Conservation (phyloP, 2,888 invertebrate species). For the Cybosia mesomella region DNA sequence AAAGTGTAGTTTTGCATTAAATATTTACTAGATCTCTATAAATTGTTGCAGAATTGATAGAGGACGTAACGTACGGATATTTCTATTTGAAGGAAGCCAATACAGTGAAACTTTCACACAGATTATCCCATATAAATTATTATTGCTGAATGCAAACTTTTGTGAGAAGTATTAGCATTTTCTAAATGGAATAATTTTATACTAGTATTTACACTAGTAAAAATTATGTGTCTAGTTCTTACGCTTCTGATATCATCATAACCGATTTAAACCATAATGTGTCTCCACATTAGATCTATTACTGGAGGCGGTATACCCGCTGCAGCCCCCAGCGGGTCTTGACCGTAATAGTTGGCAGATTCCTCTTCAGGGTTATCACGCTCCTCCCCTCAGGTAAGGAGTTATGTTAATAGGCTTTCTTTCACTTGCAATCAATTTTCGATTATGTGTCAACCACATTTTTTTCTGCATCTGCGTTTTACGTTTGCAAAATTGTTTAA, state of each 20-base stretch:
- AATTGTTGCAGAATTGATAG: constrained; percentile 4
- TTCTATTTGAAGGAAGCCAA: background rate
- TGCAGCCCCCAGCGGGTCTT: no score
- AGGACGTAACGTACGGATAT: background rate
- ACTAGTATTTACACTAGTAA: background rate
- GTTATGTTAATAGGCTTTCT: no score
- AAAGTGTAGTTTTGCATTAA: constrained; percentile 12
- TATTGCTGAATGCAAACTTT: background rate
- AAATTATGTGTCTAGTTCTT: background rate
- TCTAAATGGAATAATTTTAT: background rate
- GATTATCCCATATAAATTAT: background rate
- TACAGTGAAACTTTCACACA: background rate
- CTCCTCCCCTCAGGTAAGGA: no score
- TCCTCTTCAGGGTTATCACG: no score
- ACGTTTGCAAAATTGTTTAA: no score
- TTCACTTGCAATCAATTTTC: no score
- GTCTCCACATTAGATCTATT: no score
- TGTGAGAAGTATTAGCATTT: background rate
- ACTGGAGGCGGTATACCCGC: no score
- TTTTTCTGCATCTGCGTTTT: no score
- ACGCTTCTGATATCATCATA: background rate
- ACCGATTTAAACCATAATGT: background rate
- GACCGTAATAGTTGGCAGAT: no score
- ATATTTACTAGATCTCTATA: constrained; percentile 15
- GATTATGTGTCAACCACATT: no score